phyloP scores from a whole-genome alignment of 2,888 invertebrate genomes.

The Drosophila meridionalis region DNA sequence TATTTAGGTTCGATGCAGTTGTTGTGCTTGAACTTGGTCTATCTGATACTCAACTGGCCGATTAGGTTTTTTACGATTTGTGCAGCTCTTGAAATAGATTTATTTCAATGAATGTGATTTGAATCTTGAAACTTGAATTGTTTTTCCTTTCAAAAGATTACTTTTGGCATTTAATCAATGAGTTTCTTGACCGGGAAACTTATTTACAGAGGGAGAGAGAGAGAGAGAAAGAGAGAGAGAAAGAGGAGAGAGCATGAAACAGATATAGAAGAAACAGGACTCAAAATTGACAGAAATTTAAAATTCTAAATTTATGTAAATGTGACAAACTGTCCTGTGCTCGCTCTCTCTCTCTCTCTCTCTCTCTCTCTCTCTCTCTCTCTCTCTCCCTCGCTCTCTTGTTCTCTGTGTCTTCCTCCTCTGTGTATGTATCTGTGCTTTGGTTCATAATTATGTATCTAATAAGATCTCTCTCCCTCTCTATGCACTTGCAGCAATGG shows the following conservation, averaged over 20 bases:
- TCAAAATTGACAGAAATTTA: neutral
- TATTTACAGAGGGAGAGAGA: neutral
- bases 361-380: neutral
- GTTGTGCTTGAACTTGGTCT: slow-evolving; percentile 11
- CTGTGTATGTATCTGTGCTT: neutral
- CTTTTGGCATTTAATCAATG: neutral
- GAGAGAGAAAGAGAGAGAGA: neutral
- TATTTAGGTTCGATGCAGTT: neutral
- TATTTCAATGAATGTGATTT: slow-evolving; percentile 14
- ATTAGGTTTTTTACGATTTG: slow-evolving; percentile 11
- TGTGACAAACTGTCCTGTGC: slow-evolving; percentile 1
- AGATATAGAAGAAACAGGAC: neutral
- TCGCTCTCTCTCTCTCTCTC: neutral
- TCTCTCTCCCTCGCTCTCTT: neutral
- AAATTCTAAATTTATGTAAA: slow-evolving; percentile 15
- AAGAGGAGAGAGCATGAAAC: neutral
- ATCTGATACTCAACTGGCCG: slow-evolving; percentile 19
- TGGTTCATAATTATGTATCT: neutral
- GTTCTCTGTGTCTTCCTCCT: neutral
- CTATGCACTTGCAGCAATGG: slow-evolving; percentile 88
- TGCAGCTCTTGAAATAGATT: slow-evolving; percentile 1
- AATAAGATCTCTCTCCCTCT: neutral
- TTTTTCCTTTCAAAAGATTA: neutral
- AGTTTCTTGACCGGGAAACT: neutral
- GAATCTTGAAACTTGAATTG: slow-evolving; percentile 11